Evolutionary conservation across 2,113 vertebrate species (phyloP).

Genomic region (Hippotragus niger): DNA sequence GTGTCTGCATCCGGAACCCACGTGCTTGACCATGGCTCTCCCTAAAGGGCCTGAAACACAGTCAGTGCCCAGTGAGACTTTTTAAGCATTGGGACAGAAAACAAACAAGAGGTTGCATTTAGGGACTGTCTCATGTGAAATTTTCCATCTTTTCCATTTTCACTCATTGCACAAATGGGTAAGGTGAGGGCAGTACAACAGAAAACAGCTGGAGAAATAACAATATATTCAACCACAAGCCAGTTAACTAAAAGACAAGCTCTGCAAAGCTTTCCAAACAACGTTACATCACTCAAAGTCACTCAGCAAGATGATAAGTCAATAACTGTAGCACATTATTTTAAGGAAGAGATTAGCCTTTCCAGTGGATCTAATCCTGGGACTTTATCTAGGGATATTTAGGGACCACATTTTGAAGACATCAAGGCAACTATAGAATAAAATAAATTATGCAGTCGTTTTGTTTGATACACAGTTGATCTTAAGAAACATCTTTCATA

Average conservation of each 20-base stretch:
- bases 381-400: background rate
- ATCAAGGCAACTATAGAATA: background rate
- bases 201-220: background rate
- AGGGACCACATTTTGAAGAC: background rate
- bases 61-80: no score
- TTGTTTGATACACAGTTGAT: background rate
- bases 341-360: background rate
- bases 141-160: background rate
- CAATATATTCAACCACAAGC: background rate
- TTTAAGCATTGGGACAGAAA: background rate
- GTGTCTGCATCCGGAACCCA: fast-evolving
- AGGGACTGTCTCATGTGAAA: background rate
- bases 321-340: background rate
- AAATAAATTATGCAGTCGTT: background rate
- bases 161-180: background rate
- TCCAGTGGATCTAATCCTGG: background rate
- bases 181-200: background rate
- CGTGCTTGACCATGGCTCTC: background rate
- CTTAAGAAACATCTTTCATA: background rate
- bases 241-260: background rate
- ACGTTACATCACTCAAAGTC: background rate
- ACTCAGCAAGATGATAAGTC: background rate
- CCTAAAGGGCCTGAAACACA: background rate
- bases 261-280: background rate
- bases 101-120: background rate